Evolutionary conservation across 2,797 vertebrate species (phyloP).

Genomic region (Myiothlypis coronata): DNA sequence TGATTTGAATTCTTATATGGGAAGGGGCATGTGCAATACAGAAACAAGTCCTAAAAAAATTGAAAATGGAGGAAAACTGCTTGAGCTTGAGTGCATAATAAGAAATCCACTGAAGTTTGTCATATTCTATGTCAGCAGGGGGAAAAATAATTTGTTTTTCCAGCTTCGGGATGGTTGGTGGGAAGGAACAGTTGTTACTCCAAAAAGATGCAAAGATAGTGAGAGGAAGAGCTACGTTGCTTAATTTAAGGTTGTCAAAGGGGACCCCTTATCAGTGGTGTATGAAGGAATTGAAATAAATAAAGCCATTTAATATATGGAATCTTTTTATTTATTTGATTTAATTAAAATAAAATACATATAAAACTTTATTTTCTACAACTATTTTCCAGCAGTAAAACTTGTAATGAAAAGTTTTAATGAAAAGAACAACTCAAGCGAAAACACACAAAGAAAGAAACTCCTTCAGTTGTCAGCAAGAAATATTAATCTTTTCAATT

Average conservation of each 20-base stretch:
- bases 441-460: neutral
- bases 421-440: neutral
- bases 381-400: neutral
- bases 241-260: neutral
- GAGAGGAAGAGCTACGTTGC: neutral
- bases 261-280: neutral
- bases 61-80: neutral
- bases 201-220: neutral
- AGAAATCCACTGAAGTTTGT: neutral
- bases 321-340: neutral
- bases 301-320: neutral
- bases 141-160: neutral
- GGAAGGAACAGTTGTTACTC: neutral
- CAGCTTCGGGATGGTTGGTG: neutral
- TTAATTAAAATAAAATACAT: neutral
- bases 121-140: neutral
- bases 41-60: neutral
- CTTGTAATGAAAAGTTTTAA: neutral
- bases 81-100: neutral
- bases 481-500: neutral
- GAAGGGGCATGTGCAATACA: neutral
- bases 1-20: conserved; percentile 37
- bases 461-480: neutral
- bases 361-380: neutral
- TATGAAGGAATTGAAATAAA: neutral